Evolutionary conservation across 2,888 invertebrate genomes (phyloP).

Genomic region (Tortrix viridana): DNA sequence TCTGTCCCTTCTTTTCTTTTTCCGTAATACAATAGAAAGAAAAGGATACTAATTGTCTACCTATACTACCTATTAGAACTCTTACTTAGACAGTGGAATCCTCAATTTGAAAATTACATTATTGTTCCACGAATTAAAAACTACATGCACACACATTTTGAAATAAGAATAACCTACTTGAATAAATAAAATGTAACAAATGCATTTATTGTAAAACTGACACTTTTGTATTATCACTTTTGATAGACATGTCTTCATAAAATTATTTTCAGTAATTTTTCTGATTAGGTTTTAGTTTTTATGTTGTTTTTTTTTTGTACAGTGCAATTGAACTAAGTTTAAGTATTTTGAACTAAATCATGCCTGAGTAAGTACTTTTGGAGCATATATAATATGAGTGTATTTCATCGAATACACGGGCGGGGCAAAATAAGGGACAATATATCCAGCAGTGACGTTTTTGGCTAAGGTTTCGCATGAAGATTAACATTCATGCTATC

Average conservation of each 20-base stretch:
- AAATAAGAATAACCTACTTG: conserved; percentile 23
- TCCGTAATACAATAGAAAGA: too few species aligned
- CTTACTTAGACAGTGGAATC: too few species aligned
- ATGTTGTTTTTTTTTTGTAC: conserved; percentile 56
- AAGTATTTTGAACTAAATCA: conserved; percentile 62
- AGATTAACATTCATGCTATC: too few species aligned
- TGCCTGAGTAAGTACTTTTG: conserved; percentile 76
- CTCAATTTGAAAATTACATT: too few species aligned
- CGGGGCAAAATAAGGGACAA: background rate
- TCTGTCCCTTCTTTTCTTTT: too few species aligned
- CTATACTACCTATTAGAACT: too few species aligned
- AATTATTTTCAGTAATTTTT: conserved; percentile 71
- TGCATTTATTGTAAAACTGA: conserved; percentile 46
- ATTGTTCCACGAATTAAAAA: background rate
- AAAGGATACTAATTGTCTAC: too few species aligned
- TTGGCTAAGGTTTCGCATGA: too few species aligned
- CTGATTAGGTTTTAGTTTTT: conserved; percentile 69
- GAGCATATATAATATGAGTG: background rate
- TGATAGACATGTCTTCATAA: conserved; percentile 75
- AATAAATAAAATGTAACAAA: conserved; percentile 20
- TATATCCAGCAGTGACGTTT: too few species aligned
- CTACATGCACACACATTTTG: conserved; percentile 2
- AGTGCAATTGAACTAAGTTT: conserved; percentile 52
- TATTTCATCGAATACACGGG: background rate
- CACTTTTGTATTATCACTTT: conserved; percentile 63